Conservation (phyloP, 2,797 vertebrate species). For the Setipinna tenuifilis region DNA sequence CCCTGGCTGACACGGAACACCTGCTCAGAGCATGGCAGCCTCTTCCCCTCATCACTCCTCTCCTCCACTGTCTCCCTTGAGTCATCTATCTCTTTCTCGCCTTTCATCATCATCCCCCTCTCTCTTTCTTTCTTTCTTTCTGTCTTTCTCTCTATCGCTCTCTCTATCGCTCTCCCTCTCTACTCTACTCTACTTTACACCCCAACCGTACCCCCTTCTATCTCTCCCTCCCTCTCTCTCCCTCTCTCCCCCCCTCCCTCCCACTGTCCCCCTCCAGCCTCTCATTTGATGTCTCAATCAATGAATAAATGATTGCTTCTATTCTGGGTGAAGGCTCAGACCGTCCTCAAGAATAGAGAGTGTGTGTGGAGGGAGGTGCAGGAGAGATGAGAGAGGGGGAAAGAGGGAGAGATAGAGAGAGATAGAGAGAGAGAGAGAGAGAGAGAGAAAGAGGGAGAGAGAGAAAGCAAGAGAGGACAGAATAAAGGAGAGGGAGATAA, state of each 20-base stretch:
- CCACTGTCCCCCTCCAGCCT: conserved; percentile 56
- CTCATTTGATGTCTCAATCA: conserved; percentile 77
- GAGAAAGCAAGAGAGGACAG: conserved; percentile 39
- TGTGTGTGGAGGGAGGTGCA: conserved; percentile 15
- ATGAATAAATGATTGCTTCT: conserved; percentile 83
- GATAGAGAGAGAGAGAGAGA: conserved; percentile 50
- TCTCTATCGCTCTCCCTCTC: too few species aligned
- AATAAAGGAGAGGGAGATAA: conserved; percentile 7
- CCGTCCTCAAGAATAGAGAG: conserved; percentile 55
- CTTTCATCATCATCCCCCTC: conserved; percentile 43
- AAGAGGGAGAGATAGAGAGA: conserved; percentile 47
- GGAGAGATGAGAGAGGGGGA: conserved; percentile 29
- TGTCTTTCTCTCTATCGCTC: too few species aligned
- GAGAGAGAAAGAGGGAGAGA: conserved; percentile 44
- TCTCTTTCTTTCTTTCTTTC: not conserved
- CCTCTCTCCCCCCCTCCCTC: conserved; percentile 58
- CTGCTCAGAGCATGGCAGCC: conserved; percentile 19
- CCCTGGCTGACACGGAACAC: conserved; percentile 5
- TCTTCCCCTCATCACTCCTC: conserved; percentile 9
- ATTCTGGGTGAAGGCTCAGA: conserved; percentile 67
- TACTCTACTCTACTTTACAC: too few species aligned
- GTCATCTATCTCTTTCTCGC: conserved; percentile 27
- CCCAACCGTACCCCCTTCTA: conserved; percentile 7
- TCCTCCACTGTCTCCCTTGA: conserved; percentile 44
- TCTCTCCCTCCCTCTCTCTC: not conserved